Percentiles rank a stretch among this genome's conserved stretches.
Evolutionary conservation across 2,797 vertebrate species (phyloP).

Genomic region (Hemitrygon akajei): DNA sequence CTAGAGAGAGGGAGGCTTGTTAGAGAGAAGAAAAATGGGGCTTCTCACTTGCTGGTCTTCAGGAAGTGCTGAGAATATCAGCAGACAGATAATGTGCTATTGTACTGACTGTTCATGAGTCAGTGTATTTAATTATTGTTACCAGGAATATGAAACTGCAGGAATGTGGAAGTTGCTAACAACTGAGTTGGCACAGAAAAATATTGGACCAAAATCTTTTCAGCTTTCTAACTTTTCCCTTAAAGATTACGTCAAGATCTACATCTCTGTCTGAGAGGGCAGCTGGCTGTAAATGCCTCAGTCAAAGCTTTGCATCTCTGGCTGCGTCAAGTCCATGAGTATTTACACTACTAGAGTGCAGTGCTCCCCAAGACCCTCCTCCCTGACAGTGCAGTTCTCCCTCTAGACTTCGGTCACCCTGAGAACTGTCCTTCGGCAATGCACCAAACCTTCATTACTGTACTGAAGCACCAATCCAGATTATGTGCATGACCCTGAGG

Average conservation of each 20-base stretch:
- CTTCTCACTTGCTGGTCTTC: background rate
- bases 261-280: background rate
- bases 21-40: background rate
- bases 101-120: background rate
- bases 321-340: background rate
- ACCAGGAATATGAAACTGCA: background rate
- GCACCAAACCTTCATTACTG: background rate
- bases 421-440: too few relatives aligned
- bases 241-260: background rate
- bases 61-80: background rate
- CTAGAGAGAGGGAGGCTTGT: background rate
- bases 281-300: background rate
- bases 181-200: background rate
- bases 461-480: too few relatives aligned
- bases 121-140: background rate
- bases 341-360: background rate
- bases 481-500: too few relatives aligned
- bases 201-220: background rate
- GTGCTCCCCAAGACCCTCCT: too few relatives aligned
- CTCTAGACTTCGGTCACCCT: too few relatives aligned
- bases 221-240: background rate
- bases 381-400: too few relatives aligned
- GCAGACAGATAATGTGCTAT: background rate
- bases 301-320: background rate
- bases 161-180: background rate